Percentiles rank a stretch among this genome's conserved stretches.
Evolutionary conservation across 2,888 invertebrate species (phyloP).

Genomic region (Plagodis dolabraria): DNA sequence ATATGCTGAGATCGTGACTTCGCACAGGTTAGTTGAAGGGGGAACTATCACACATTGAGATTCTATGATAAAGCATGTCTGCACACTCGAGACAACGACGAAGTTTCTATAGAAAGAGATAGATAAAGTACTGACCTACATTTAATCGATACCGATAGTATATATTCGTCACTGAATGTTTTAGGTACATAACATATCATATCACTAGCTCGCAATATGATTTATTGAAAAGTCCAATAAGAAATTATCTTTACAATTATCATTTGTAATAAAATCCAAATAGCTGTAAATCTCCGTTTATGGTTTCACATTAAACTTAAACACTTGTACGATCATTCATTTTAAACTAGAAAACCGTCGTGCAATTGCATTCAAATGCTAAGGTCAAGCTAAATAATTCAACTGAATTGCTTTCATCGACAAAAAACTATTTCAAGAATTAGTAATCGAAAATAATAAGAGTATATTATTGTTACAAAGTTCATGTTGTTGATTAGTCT

Average conservation of each 20-base stretch:
- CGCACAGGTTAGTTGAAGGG: slow-evolving; percentile 8
- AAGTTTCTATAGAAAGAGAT: background rate
- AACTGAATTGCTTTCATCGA: background rate
- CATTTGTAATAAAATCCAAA: slow-evolving; percentile 13
- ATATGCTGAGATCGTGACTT: slow-evolving; percentile 12
- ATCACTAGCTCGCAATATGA: slow-evolving; percentile 5
- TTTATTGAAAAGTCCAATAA: slow-evolving; percentile 6
- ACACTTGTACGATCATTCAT: slow-evolving; percentile 1
- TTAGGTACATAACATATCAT: background rate
- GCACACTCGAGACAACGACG: slow-evolving; percentile 31
- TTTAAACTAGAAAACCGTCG: slow-evolving; percentile 4
- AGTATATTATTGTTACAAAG: background rate
- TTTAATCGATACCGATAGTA: slow-evolving; percentile 9
- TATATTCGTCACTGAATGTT: background rate
- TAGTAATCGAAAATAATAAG: slow-evolving; percentile 3
- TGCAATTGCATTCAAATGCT: slow-evolving; percentile 12
- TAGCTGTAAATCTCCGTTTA: slow-evolving; percentile 7
- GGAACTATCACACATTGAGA: slow-evolving; percentile 24
- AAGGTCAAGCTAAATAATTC: background rate
- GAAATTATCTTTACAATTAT: slow-evolving; percentile 11
- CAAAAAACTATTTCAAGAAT: slow-evolving; percentile 1
- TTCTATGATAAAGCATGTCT: slow-evolving; percentile 56
- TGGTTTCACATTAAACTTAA: slow-evolving; percentile 8
- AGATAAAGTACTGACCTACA: slow-evolving; percentile 21
- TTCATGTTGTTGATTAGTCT: background rate